Conservation (phyloP, 2,797 vertebrate genomes). For the Cynodonichthys magdalenae region DNA sequence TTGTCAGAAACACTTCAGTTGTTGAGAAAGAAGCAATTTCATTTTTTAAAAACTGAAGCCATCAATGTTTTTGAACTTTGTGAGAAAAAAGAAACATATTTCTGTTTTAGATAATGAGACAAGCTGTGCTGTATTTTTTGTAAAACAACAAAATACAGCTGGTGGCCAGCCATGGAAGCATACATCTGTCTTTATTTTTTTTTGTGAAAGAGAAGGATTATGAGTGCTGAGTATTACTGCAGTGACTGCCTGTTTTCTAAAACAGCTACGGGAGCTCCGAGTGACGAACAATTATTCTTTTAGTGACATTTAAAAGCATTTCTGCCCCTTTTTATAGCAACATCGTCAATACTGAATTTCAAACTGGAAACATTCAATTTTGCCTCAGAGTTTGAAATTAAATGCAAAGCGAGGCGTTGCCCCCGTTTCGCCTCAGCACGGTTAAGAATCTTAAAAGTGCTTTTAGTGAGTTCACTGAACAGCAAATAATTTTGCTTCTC, state of each 20-base stretch:
- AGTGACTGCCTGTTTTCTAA: constrained; percentile 6
- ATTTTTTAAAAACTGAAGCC: constrained; percentile 44
- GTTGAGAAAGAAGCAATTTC: constrained; percentile 39
- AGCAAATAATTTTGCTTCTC: constrained; percentile 44
- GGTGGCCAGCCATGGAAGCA: constrained; percentile 15
- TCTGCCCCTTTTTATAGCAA: neutral
- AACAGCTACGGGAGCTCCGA: neutral
- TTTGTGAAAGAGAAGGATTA: constrained; percentile 28
- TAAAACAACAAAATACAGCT: constrained; percentile 28
- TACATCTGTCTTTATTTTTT: neutral
- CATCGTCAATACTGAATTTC: constrained; percentile 1
- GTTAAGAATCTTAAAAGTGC: constrained; percentile 22
- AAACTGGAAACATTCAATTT: constrained; percentile 14
- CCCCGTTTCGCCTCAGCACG: constrained; percentile 14
- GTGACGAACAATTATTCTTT: constrained; percentile 22
- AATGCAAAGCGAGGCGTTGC: constrained; percentile 25
- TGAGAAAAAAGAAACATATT: constrained; percentile 15
- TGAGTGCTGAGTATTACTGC: constrained; percentile 7
- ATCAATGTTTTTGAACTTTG: constrained; percentile 27
- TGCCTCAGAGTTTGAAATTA: constrained; percentile 18
- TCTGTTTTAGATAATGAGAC: constrained; percentile 25
- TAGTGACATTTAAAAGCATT: constrained; percentile 17
- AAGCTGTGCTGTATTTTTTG: constrained; percentile 19
- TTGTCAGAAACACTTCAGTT: constrained; percentile 32
- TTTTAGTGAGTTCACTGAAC: constrained; percentile 45